Percentiles rank a stretch among this genome's conserved stretches.
These are phyloP conservation scores for Plagiodera versicolora DNA, from an alignment of 2,888 invertebrate genomes.

Conservation along the genomic window DNA sequence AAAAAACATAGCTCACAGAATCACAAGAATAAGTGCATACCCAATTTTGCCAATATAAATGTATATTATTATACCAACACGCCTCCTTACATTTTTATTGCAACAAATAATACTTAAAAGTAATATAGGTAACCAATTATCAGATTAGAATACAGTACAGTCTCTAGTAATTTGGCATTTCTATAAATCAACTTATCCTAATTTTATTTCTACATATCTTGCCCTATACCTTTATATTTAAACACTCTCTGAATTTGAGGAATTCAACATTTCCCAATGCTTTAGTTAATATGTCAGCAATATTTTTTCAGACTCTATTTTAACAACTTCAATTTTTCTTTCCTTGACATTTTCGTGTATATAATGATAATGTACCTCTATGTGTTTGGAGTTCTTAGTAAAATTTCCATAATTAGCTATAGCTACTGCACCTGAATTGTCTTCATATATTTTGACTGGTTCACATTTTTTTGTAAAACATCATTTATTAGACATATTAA, in stretches of 20 bases:
- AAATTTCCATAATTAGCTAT: slow-evolving; percentile 35
- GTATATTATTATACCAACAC: slow-evolving; percentile 3
- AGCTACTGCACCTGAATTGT: slow-evolving; percentile 33
- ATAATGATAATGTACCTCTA: slow-evolving; percentile 39
- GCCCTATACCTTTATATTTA: slow-evolving; percentile 12
- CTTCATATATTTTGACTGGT: slow-evolving; percentile 36
- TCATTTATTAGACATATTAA: slow-evolving; percentile 21
- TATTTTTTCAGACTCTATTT: slow-evolving; percentile 40
- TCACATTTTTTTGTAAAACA: slow-evolving; percentile 23
- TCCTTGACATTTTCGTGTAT: slow-evolving; percentile 40
- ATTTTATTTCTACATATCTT: neutral
- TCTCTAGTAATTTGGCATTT: slow-evolving; percentile 2
- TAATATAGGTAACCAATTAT: slow-evolving; percentile 3
- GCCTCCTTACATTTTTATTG: slow-evolving; percentile 2
- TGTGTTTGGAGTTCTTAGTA: slow-evolving; percentile 37
- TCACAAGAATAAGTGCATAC: neutral
- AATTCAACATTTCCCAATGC: slow-evolving; percentile 23
- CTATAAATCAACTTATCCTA: slow-evolving; percentile 6
- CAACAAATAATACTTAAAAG: neutral
- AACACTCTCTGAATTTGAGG: slow-evolving; percentile 22
- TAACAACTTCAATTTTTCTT: slow-evolving; percentile 32
- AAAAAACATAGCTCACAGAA: neutral
- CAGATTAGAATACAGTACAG: slow-evolving; percentile 4
- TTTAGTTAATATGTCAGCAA: slow-evolving; percentile 37
- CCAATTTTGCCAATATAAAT: slow-evolving; percentile 4